Conservation (phyloP, 2,113 vertebrate genomes). For the Centropus unirufus region DNA sequence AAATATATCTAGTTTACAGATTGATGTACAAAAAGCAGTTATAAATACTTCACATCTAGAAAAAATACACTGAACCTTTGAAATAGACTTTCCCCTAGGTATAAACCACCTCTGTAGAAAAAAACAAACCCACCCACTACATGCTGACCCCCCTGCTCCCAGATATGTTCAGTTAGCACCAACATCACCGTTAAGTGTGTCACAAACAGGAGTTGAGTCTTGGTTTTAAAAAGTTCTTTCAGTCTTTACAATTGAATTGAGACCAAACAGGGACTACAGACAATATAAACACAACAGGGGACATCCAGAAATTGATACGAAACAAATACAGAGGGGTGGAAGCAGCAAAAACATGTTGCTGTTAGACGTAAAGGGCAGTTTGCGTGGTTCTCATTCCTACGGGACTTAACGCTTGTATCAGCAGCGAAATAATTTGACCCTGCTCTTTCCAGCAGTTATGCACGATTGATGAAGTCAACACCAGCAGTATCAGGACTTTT, state of each 20-base stretch:
- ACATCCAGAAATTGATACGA: neutral
- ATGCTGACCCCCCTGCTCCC: neutral
- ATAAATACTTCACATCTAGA: constrained; percentile 96
- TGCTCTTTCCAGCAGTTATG: neutral
- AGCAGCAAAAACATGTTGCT: neutral
- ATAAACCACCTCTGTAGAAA: constrained; percentile 86
- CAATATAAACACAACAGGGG: neutral
- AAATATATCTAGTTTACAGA: constrained; percentile 83
- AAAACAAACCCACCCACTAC: neutral
- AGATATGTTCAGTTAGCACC: constrained; percentile 80
- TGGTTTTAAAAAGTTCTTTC: neutral
- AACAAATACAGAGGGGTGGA: neutral
- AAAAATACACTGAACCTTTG: constrained; percentile 91
- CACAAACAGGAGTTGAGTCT: constrained; percentile 37
- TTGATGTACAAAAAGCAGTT: constrained; percentile 90
- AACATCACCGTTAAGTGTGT: neutral
- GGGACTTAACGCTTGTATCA: neutral
- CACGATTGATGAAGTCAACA: constrained; percentile 3
- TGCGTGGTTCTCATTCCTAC: neutral
- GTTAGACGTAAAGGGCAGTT: neutral
- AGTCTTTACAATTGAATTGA: neutral
- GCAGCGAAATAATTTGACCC: constrained; percentile 7
- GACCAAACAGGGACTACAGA: neutral
- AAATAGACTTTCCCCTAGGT: constrained; percentile 87
- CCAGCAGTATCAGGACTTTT: neutral